Base-by-base conservation (phyloP, 2,797 vertebrate species). In the Arremon aurantiirostris region DNA sequence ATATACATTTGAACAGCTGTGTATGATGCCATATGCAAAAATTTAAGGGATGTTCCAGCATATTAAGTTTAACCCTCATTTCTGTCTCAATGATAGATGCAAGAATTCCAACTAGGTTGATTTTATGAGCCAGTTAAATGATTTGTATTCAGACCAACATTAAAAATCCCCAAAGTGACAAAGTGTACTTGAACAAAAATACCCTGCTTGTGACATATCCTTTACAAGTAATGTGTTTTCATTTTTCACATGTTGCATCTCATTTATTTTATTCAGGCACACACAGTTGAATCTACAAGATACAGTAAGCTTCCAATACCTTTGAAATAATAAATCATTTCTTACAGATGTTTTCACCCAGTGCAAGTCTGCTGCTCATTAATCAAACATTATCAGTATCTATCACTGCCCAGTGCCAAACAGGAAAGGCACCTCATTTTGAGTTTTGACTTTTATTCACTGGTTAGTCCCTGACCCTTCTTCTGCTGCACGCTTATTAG, bases 211-310 rank as follows among this genome's bases (percentile, higher is more conserved):
- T 97, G 98, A 98, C 98, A 98, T 96, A 97, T 98, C 89, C 97
- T 98, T 98, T 98, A 97, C 96, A 97, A 97, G 96, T 98, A 98
- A 98, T 98, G 98, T 94, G 96, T 98, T 97, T 97, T 97, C 97
- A 98, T 99, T 98, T 98, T 98, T 98, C 98, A 98, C 97, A 97
- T 98, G 98, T 98, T 98, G 98, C 98, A 98, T 98, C 98, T 98
- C 98, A 98, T 98, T 98, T 98, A 98, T 98, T 98, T 98, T 97
- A 97, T 97, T 98, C 98, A 96, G 97, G 98, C 97, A 97, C 97
- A 98, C 97, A 97, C 79, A 97, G 97, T 98, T 97, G 98, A 98
- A 98, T 98, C 97, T 93, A 96, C 96, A 97, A 98, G 98, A 98
- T 98, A 98, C 32, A 57, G 60, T 96, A 97, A 95, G 96, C 97